Evolutionary conservation across 2,888 invertebrate species (phyloP).

Genomic region (Dorcus hopei): DNA sequence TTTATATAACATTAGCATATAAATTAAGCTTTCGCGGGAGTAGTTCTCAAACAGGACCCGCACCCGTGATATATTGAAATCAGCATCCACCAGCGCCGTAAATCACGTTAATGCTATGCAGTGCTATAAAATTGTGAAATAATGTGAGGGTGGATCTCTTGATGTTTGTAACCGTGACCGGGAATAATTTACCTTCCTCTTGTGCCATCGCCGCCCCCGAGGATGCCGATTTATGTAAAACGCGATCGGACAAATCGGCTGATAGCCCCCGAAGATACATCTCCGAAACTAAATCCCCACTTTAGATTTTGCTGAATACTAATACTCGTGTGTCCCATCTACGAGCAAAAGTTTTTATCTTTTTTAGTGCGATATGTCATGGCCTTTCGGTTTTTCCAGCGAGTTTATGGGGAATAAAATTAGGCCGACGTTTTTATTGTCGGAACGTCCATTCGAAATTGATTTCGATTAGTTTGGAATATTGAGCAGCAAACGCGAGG

Average conservation of each 20-base stretch:
- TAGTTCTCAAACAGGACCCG: not conserved
- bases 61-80: not conserved
- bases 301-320: constrained; percentile 29
- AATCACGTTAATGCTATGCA: constrained; percentile 14
- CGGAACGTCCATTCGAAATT: no score
- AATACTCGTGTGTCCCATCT: constrained; percentile 16
- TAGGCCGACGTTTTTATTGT: no score
- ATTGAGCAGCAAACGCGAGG: no score
- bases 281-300: constrained; percentile 32
- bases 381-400: not conserved
- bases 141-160: constrained; percentile 7
- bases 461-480: no score
- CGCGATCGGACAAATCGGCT: constrained; percentile 2
- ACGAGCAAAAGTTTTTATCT: not conserved
- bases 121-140: constrained; percentile 17
- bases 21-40: constrained; percentile 28
- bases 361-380: not conserved
- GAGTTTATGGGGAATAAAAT: no score
- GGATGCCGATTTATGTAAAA: not conserved
- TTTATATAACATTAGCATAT: constrained; percentile 34
- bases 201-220: not conserved
- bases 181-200: constrained; percentile 25
- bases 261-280: constrained; percentile 25
- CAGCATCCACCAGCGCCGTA: constrained; percentile 4
- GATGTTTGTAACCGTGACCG: constrained; percentile 18